Evolutionary conservation across 2,888 invertebrate genomes (phyloP).

Genomic region (Furcula furcula): DNA sequence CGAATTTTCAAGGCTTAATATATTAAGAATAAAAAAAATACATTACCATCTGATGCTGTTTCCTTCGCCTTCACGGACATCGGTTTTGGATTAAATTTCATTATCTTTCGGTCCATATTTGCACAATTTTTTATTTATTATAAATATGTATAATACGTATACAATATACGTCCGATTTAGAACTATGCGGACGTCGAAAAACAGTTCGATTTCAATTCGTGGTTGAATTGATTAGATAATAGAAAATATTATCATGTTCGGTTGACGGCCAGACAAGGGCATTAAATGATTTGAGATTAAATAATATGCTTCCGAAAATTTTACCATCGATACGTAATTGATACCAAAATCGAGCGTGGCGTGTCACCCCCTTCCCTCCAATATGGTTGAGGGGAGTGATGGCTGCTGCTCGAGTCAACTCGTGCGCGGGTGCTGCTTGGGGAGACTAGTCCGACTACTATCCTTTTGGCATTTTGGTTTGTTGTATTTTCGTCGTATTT

Average conservation of each 20-base stretch:
- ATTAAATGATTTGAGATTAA: conserved; percentile 28
- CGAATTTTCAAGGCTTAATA: too few species aligned
- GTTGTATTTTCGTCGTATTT: too few species aligned
- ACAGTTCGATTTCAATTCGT: conserved; percentile 46
- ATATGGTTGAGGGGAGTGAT: too few species aligned
- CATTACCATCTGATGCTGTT: conserved; percentile 59
- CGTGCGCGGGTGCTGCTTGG: too few species aligned
- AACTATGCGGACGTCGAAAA: conserved; percentile 39
- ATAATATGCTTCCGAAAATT: conserved; percentile 6
- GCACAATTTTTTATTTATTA: too few species aligned
- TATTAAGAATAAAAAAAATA: conserved; percentile 2
- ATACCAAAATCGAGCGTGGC: too few species aligned
- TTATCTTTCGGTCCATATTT: conserved; percentile 52
- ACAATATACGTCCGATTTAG: conserved; percentile 37
- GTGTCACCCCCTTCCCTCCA: too few species aligned
- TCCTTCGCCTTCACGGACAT: conserved; percentile 42
- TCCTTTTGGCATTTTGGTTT: too few species aligned
- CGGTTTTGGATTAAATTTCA: conserved; percentile 40
- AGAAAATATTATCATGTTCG: conserved; percentile 46
- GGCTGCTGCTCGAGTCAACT: too few species aligned
- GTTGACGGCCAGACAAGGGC: conserved; percentile 29
- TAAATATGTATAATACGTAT: conserved; percentile 20
- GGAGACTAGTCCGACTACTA: too few species aligned
- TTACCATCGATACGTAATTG: too few species aligned
- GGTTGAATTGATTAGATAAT: conserved; percentile 58